Evolutionary conservation across 1,140 invertebrate species (phyloP).

Genomic region (Bombus sibiricus): DNA sequence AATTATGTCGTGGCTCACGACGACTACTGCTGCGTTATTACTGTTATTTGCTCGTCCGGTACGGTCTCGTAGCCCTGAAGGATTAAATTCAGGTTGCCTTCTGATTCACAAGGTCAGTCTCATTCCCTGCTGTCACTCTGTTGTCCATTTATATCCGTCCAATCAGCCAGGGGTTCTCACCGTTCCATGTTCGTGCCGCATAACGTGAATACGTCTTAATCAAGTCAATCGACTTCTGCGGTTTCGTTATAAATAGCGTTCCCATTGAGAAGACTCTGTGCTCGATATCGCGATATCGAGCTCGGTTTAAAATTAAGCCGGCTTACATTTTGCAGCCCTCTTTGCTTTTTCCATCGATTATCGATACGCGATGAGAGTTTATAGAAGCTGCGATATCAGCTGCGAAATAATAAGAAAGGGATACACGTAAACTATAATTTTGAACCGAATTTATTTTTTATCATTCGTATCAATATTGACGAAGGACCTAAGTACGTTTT

Average conservation of each 20-base stretch:
- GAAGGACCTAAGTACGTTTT: too few relatives aligned
- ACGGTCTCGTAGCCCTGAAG: conserved; percentile 59
- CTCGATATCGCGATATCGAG: neutral
- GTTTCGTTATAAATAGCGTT: conserved; percentile 21
- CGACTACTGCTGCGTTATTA: conserved; percentile 53
- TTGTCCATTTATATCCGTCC: conserved; percentile 64
- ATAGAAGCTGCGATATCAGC: neutral
- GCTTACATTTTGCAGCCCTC: neutral
- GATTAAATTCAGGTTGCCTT: conserved; percentile 69
- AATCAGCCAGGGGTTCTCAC: conserved; percentile 46
- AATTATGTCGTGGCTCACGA: conserved; percentile 41
- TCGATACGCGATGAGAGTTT: neutral
- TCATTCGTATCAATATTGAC: too few relatives aligned
- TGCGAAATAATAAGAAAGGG: too few relatives aligned
- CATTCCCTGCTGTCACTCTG: conserved; percentile 62
- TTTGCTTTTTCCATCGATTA: neutral
- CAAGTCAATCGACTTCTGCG: conserved; percentile 5
- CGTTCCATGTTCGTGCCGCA: neutral
- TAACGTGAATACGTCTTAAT: conserved; percentile 23
- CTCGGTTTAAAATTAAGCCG: neutral
- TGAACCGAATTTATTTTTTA: too few relatives aligned
- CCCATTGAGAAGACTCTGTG: neutral
- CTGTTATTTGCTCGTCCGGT: conserved; percentile 66
- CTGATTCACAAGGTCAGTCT: conserved; percentile 64
- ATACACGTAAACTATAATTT: too few relatives aligned